A percentile compares a stretch with the other conserved stretches of the same genome.
These are phyloP conservation scores for Tapera naevia DNA, from an alignment of 2,797 vertebrate genomes.

Conservation along the genomic window DNA sequence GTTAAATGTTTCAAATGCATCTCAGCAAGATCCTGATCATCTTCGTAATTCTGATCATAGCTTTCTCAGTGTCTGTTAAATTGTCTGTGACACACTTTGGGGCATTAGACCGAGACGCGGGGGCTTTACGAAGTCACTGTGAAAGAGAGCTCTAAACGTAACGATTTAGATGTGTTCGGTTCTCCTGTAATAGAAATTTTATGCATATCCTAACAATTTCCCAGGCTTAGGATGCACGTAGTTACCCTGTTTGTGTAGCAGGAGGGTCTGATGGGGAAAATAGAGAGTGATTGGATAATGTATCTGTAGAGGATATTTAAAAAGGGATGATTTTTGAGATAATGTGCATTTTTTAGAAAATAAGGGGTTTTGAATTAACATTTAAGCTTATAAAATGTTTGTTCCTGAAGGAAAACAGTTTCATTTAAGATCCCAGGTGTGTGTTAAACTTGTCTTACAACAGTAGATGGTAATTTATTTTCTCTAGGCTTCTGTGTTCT, in stretches of 20 bases:
- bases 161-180: neutral
- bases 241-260: neutral
- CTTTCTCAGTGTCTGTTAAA: neutral
- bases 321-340: neutral
- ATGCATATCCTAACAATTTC: neutral
- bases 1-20: neutral
- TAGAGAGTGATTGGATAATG: neutral
- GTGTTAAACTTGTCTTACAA: neutral
- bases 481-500: neutral
- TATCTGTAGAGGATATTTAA: neutral
- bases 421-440: conserved; percentile 42
- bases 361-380: neutral
- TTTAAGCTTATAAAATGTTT: neutral
- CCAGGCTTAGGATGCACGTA: neutral
- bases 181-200: neutral
- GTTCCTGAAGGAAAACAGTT: conserved; percentile 21
- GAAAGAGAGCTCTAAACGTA: neutral
- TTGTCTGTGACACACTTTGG: neutral
- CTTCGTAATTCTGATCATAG: neutral
- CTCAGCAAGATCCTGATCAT: neutral
- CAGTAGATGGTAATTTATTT: neutral
- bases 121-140: neutral
- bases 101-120: neutral
- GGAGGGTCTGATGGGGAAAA: neutral
- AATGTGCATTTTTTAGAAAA: conserved; percentile 18